Evolutionary conservation across 2,797 vertebrate genomes (phyloP), one percentile per base, ranked within the genome.

Genomic region (Chaetodon trifasciatus): DNA sequence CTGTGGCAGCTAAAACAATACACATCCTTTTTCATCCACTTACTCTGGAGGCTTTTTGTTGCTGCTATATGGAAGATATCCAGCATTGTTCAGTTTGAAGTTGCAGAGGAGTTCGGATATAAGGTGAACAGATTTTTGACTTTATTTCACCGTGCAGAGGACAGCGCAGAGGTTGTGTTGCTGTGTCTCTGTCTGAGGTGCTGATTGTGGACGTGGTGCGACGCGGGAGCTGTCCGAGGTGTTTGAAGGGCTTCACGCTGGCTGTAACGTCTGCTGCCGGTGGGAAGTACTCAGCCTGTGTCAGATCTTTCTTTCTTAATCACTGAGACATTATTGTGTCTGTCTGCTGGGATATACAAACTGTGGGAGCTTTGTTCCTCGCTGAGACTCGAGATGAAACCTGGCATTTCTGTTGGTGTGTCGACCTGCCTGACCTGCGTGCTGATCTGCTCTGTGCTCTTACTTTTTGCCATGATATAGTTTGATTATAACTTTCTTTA

Each of bases 241-340:
- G 46, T 63, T 81, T 85, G 75, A 80, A 40, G 81, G 70, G 74
- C 57, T 76, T 86, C 74, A 44, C 67, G 84, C 80, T 81, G 88
- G 68, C 81, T 79, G 76, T 68, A 50, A 76, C 70, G 66, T 84
- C 76, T 77, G 63, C 67, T 75, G 81, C 55, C 47, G 4, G 50
- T 62, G 63, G 64, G 74, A 66, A 74, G 55, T 60, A 37, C 75
- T 85, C 68, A 70, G 71, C 49, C 61, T 61, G 53, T 40, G 65
- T 80, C 58, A 79, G 60, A 83, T 74, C 71, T 52, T 44, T 74
- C 55, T 72, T 61, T 58, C 71, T 85, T 84, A 78, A 90, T 88
- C 81, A 78, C 73, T 3, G 70, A 78, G 60, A 76, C 73, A 46
- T 82, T 73, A 70, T 84, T 74, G 68, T 11, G 15, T 1, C 46